phyloP scores from a whole-genome alignment of 2,113 vertebrate species.

The Podocnemis expansa region DNA sequence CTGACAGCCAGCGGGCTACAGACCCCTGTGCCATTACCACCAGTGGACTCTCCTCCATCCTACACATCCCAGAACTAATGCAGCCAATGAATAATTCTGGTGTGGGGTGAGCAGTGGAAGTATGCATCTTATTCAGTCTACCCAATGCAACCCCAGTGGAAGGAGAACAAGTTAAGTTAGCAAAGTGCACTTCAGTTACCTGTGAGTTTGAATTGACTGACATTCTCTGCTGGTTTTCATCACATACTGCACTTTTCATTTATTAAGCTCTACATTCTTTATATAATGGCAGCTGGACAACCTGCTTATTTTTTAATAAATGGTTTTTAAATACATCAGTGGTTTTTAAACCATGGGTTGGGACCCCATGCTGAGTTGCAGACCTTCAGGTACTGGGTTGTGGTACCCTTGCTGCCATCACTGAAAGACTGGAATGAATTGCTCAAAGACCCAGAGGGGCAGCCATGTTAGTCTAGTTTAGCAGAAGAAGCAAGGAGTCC shows the following conservation, averaged over 20 bases:
- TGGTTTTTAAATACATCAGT: slow-evolving; percentile 9
- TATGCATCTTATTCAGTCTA: background rate
- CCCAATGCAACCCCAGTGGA: background rate
- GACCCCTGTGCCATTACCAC: background rate
- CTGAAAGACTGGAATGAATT: too few species aligned
- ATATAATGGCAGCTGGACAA: background rate
- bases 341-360: too few species aligned
- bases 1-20: slow-evolving; percentile 1
- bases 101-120: background rate
- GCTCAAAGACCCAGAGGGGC: too few species aligned
- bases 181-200: background rate
- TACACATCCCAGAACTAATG: too few species aligned
- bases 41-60: background rate
- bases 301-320: slow-evolving; percentile 4
- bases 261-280: background rate
- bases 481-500: too few species aligned
- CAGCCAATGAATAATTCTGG: background rate
- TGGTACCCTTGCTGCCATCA: too few species aligned
- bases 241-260: fast-evolving
- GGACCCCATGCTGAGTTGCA: too few species aligned
- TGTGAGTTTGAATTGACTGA: background rate
- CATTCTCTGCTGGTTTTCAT: background rate
- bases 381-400: too few species aligned
- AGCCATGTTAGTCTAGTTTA: too few species aligned
- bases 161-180: background rate